phyloP scores from a whole-genome alignment of 2,888 invertebrate genomes.

The Belgica antarctica region DNA sequence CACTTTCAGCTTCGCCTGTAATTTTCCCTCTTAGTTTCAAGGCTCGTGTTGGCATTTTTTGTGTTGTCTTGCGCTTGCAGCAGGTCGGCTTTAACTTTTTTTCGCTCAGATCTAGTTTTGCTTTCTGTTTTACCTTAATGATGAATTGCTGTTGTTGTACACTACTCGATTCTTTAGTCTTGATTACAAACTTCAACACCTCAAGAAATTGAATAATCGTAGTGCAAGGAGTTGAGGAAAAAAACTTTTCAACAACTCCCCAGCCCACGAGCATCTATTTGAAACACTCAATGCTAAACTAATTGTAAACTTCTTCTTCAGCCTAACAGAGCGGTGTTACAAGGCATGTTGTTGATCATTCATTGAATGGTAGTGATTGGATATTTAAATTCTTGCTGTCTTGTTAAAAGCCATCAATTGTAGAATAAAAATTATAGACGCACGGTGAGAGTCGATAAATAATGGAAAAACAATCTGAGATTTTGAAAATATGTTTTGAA shows the following conservation, averaged over 20 bases:
- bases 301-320: slow-evolving; percentile 21
- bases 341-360: neutral
- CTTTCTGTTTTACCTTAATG: neutral
- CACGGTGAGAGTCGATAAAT: too few relatives aligned
- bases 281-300: neutral
- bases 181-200: slow-evolving; percentile 29
- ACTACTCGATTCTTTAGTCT: slow-evolving; percentile 15
- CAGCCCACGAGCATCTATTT: neutral
- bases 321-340: neutral
- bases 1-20: slow-evolving; percentile 17
- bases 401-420: neutral
- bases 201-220: neutral
- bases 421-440: too few relatives aligned
- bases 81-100: slow-evolving; percentile 8
- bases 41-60: slow-evolving; percentile 18
- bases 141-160: slow-evolving; percentile 32
- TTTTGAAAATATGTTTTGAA: too few relatives aligned
- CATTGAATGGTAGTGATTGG: neutral
- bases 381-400: neutral
- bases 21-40: slow-evolving; percentile 28
- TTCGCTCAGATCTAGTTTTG: neutral
- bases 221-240: neutral
- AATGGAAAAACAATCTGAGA: too few relatives aligned
- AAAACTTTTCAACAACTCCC: slow-evolving; percentile 1
- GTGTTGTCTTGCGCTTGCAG: neutral